A percentile compares a stretch with the other conserved stretches of the same genome.
Evolutionary conservation across 2,113 vertebrate genomes (phyloP).

Genomic region (Percina caprodes): DNA sequence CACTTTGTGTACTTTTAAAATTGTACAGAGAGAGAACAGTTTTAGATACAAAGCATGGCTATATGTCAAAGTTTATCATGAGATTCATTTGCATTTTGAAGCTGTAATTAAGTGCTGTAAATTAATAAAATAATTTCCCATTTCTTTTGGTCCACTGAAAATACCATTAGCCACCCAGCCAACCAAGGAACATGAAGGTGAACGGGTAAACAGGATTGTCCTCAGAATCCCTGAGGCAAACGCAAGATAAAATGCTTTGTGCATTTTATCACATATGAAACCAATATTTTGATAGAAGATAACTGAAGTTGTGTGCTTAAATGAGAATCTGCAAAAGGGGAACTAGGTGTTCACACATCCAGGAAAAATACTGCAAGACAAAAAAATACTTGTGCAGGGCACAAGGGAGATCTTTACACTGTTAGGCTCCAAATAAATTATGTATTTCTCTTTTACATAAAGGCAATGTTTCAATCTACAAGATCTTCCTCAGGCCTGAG

Average conservation of each 20-base stretch:
- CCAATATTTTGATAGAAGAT: neutral
- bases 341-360: too few relatives aligned
- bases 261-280: neutral
- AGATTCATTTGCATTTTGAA: neutral
- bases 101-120: neutral
- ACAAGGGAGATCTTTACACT: too few relatives aligned
- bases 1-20: neutral
- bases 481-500: too few relatives aligned
- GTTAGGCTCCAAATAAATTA: too few relatives aligned
- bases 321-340: neutral
- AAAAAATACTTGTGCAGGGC: too few relatives aligned
- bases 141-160: neutral
- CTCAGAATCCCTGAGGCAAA: neutral
- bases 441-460: too few relatives aligned
- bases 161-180: neutral
- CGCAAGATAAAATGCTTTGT: neutral
- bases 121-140: neutral
- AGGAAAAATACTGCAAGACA: too few relatives aligned
- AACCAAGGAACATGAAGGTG: neutral
- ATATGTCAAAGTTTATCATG: neutral
- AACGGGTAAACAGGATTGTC: neutral
- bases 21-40: neutral
- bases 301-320: neutral
- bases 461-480: too few relatives aligned
- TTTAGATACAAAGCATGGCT: conserved; percentile 24